Percentiles rank a stretch among this genome's conserved stretches.
These are phyloP conservation scores for Diaprepes abbreviatus DNA, from an alignment of 2,888 invertebrate species.

Conservation along the genomic window DNA sequence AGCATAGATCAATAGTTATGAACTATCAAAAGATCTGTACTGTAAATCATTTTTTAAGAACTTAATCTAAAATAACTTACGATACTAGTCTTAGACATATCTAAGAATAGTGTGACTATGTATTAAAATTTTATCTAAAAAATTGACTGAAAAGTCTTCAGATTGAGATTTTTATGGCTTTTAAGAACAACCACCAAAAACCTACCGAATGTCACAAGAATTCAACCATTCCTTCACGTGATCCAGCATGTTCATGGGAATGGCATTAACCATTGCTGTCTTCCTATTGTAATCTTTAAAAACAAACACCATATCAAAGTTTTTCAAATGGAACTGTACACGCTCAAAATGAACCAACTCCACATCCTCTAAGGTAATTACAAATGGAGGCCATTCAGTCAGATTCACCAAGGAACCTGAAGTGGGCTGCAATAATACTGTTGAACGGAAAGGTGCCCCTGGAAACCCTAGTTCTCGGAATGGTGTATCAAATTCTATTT, in stretches of 20 bases:
- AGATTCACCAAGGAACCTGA: conserved; percentile 97
- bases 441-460: conserved; percentile 96
- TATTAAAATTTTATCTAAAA: too few species aligned
- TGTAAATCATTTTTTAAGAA: too few species aligned
- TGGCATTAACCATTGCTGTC: conserved; percentile 97
- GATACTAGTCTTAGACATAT: too few species aligned
- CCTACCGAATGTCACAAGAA: conserved; percentile 72
- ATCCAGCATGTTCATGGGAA: conserved; percentile 99
- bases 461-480: conserved; percentile 98
- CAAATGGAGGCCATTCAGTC: conserved; percentile 99
- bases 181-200: too few species aligned
- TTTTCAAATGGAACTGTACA: conserved; percentile 98
- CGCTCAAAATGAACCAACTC: conserved; percentile 99
- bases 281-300: conserved; percentile 98
- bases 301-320: conserved; percentile 99
- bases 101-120: too few species aligned
- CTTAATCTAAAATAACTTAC: too few species aligned
- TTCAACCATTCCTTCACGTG: conserved; percentile 99
- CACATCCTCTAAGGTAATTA: conserved; percentile 96
- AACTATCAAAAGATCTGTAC: too few species aligned
- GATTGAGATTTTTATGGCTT: too few species aligned
- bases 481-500: conserved; percentile 98
- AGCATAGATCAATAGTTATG: too few species aligned
- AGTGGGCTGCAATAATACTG: conserved; percentile 96
- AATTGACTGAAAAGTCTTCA: too few species aligned